Base-by-base conservation (phyloP, 23 tunicate species). In the Trididemnum miniatum region DNA sequence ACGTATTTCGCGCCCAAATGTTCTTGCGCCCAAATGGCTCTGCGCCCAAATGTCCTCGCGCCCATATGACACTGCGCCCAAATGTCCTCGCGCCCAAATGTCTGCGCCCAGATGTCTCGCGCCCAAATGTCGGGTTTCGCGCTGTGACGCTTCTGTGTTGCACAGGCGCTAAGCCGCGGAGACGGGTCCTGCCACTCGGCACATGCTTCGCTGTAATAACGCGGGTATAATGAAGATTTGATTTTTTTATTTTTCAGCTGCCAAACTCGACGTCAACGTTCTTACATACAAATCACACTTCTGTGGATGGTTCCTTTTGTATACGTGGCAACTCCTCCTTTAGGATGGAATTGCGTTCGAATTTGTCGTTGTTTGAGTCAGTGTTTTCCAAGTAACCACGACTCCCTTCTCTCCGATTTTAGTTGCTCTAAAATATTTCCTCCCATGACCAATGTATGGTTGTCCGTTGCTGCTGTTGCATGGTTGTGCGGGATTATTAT, bases 371-470 rank as follows among this genome's bases (percentile, higher is more conserved):
- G 97, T 77, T 64, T 91, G 84, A 86, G 89, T 67, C 67, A 90
- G 34, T 91, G 97, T 59, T 91, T 86, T 73, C 84, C 97, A 2
- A 32, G 79, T n/a, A 77, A 57, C 74, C 86, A 80, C 26, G 35
- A 22, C 37, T 76, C 23, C 35, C 25, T 40, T 31, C 80, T 86
- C 34, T 49, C 32, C 4, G 80, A 86, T 33, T 65, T 33, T 29
- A 57, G 28, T 9, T 91, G 97, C 62, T 91, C 97, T 22, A 65
- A 91, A 5, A 88, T 83, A 5, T 86, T 91, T 54, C 97, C 97
- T 28, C 97, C 97, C 24, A 82, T 91, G 97, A 51, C 85, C 18
- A 91, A 91, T 44, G 78, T 82, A 27, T 91, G 97, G 97, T 54
- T 91, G 54, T 84, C 77, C 1, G 77, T 82, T 44, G 90, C 86